Evolutionary conservation across 2,888 invertebrate species (phyloP), one percentile per base, ranked within the genome.

Genomic region (Oithona nana): DNA sequence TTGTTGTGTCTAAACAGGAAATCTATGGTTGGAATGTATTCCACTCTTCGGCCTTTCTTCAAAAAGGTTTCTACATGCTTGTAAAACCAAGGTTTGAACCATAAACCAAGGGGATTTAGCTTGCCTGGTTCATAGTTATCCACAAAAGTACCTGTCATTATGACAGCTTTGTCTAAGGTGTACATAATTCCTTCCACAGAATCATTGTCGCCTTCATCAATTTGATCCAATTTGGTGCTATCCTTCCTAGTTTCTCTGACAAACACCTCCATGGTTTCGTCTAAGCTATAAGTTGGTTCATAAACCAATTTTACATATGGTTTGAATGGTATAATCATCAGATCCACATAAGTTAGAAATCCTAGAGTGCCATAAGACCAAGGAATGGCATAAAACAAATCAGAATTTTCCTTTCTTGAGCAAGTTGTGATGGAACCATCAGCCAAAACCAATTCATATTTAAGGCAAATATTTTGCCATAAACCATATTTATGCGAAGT

Each of bases 321-420:
- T 26, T 59, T 59, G 26, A 83, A 83, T 1, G 83, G 84, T 57
- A 86, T 76, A 26, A 88, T 78, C 72, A 79, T 77, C 54, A 88
- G 79, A 68, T 83, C 81, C 0, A 80, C 84, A 0, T 84, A 81
- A 0, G 84, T 83, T 26, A 88, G 75, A 70, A 88, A 84, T 22
- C 87, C 87, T 6, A 88, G 74, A 0, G 86, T 86, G 3, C 88
- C 88, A 70, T 88, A 83, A 0, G 86, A 86, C 87, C 86, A 87
- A 0, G 87, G 87, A 3, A 86, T 76, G 1, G 84, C 77, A 70
- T 84, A 83, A 72, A 81, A 88, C 51, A 88, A 71, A 66, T 86
- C 84, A 1, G 81, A 71, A 68, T 85, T 82, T 65, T 83, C 79
- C n/a, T 80, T 78, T 81, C 82, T 79, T 58, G 80, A 80, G 68